Conservation (phyloP, 2,888 invertebrate genomes). For the Cosmia trapezina region DNA sequence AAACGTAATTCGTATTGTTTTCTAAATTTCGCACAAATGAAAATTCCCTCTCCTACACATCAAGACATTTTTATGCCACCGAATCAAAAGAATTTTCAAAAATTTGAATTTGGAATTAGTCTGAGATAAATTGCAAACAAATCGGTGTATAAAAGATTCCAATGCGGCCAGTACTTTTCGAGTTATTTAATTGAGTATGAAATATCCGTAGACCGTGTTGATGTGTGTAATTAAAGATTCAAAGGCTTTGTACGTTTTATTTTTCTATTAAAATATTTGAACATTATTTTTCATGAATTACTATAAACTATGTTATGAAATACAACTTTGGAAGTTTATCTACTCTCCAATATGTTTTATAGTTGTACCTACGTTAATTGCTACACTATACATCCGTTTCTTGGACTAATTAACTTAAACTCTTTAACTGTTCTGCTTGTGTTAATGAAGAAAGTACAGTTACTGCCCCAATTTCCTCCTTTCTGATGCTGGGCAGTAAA, state of each 20-base stretch:
- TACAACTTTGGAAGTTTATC: constrained; percentile 1
- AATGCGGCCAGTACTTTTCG: no score
- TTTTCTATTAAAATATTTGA: constrained; percentile 23
- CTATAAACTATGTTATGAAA: constrained; percentile 25
- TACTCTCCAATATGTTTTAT: constrained; percentile 31
- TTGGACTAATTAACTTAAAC: constrained; percentile 40
- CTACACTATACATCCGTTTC: constrained; percentile 36
- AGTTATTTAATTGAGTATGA: no score
- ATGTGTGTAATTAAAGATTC: constrained; percentile 2
- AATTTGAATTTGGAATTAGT: no score
- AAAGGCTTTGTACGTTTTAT: constrained; percentile 27
- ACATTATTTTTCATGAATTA: constrained; percentile 9
- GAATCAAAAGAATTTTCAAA: no score
- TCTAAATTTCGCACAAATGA: no score
- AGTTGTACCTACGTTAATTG: constrained; percentile 28
- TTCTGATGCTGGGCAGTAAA: background rate
- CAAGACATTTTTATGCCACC: no score
- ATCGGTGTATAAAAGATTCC: no score
- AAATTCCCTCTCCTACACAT: no score
- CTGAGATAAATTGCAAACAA: no score
- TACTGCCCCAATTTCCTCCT: constrained; percentile 47
- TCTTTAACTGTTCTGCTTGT: constrained; percentile 34
- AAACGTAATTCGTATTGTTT: no score
- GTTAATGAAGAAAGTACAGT: constrained; percentile 46
- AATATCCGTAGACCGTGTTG: no score